Base-by-base conservation (phyloP, 2,888 invertebrate species). In the Branchellion lobata region DNA sequence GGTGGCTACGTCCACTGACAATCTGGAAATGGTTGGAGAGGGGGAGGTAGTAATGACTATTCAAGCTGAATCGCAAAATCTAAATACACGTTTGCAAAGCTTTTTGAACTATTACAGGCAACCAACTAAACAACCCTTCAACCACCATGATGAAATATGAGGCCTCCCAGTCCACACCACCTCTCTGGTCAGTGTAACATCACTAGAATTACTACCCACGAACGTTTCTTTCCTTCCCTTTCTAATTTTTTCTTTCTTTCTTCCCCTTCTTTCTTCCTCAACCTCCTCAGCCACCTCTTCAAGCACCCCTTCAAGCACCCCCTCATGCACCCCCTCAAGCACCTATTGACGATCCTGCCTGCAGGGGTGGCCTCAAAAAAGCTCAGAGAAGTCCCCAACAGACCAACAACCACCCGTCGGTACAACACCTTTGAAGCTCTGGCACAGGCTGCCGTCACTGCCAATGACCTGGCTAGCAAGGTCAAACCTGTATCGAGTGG, bases 281-380 rank as follows among this genome's bases (percentile, higher is more conserved):
- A n/a, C n/a, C n/a, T n/a, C n/a, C n/a, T n/a, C n/a, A n/a, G n/a
- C n/a, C n/a, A n/a, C n/a, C n/a, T n/a, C n/a, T n/a, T n/a, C n/a
- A n/a, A n/a, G n/a, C n/a, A n/a, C n/a, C n/a, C n/a, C n/a, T n/a
- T n/a, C n/a, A n/a, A n/a, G n/a, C n/a, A n/a, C n/a, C n/a, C n/a
- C n/a, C n/a, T n/a, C n/a, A n/a, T n/a, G 5, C 21, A 14, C 75
- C 8, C 24, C 8, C 21, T 18, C 61, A 18, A 5, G 5, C 21
- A 57, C 65, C 77, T 29, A 65, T 77, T 77, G 18, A 77, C 34
- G n/a, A 77, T 77, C 27, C 77, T 61, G 1, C 65, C 77, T n/a
- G 53, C 34, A 18, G 77, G 77, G 24, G 77, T 77, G 47, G n/a
- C 18, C 3, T 77, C 65, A 36, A 34, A 77, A 29, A 77, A 77